phyloP scores from a whole-genome alignment of 2,888 invertebrate genomes.

The Lottia scabra region DNA sequence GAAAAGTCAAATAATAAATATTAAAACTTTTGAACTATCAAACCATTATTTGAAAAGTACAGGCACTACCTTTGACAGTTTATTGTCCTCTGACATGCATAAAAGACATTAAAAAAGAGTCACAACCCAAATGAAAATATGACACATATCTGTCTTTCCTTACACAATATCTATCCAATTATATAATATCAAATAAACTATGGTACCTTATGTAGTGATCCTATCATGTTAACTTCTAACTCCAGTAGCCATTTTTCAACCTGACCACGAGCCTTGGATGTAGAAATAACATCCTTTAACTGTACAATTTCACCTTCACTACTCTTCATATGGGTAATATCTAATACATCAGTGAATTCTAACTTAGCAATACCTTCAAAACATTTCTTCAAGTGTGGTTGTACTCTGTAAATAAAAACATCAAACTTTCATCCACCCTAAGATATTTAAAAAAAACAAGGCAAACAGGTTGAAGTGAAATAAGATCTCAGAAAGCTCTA shows the following conservation, averaged over 20 bases:
- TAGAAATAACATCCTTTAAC: constrained; percentile 68
- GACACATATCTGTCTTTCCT: not conserved
- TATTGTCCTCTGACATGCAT: no score
- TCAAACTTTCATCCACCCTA: no score
- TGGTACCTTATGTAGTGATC: constrained; percentile 79
- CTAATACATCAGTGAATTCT: constrained; percentile 70
- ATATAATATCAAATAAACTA: not conserved
- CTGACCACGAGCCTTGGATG: constrained; percentile 83
- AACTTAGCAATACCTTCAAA: constrained; percentile 70
- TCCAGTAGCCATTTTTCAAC: constrained; percentile 96
- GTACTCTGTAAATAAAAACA: constrained; percentile 62
- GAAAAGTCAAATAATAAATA: constrained; percentile 1
- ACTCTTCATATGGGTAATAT: constrained; percentile 71
- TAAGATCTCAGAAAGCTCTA: no score
- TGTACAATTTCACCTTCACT: constrained; percentile 69
- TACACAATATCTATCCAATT: not conserved
- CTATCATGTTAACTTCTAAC: constrained; percentile 87
- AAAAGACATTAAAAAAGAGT: not conserved
- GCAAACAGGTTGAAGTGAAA: no score
- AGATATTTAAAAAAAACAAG: no score
- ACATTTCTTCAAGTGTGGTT: constrained; percentile 71
- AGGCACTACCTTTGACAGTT: no score
- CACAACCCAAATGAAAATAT: not conserved
- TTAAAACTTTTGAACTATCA: no score
- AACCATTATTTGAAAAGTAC: no score